A percentile compares a stretch with the other conserved stretches of the same genome.
Evolutionary conservation across 2,888 invertebrate genomes (phyloP).

Genomic region (Tachystola acroxantha): DNA sequence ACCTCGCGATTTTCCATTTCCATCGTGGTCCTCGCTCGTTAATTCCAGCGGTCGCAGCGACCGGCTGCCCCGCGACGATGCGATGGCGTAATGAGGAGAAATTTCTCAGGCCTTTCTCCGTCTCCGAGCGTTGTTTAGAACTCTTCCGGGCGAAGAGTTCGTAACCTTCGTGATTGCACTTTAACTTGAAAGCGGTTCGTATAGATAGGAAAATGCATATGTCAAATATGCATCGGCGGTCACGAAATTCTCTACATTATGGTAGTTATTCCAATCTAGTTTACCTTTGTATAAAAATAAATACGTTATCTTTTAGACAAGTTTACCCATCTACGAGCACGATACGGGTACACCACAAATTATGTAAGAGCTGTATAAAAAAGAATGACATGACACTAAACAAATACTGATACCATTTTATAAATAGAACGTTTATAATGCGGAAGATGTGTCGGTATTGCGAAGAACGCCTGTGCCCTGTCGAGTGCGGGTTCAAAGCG

Average conservation of each 20-base stretch:
- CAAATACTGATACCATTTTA: constrained; percentile 2
- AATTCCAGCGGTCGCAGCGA: constrained; percentile 45
- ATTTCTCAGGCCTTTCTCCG: constrained; percentile 60
- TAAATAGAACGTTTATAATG: constrained; percentile 27
- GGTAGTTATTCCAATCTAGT: too few species aligned
- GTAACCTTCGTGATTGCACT: constrained; percentile 32
- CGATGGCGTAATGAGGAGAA: constrained; percentile 56
- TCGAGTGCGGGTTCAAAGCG: constrained; percentile 59
- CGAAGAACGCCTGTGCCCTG: constrained; percentile 47
- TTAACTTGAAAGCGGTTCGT: constrained; percentile 18
- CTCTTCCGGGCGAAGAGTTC: constrained; percentile 52
- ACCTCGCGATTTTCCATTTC: constrained; percentile 74
- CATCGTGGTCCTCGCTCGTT: constrained; percentile 55
- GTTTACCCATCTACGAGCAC: too few species aligned
- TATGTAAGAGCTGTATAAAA: too few species aligned
- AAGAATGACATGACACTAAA: too few species aligned
- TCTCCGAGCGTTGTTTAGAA: constrained; percentile 40
- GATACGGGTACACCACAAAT: too few species aligned
- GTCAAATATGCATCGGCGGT: too few species aligned
- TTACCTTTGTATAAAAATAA: too few species aligned
- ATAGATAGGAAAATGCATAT: too few species aligned
- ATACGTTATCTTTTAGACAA: too few species aligned
- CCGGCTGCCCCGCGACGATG: constrained; percentile 15
- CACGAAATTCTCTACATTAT: too few species aligned
- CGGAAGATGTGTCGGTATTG: constrained; percentile 54